These are phyloP conservation scores for Onchidella celtica DNA, from an alignment of 2,888 invertebrate species.

Conservation along the genomic window DNA sequence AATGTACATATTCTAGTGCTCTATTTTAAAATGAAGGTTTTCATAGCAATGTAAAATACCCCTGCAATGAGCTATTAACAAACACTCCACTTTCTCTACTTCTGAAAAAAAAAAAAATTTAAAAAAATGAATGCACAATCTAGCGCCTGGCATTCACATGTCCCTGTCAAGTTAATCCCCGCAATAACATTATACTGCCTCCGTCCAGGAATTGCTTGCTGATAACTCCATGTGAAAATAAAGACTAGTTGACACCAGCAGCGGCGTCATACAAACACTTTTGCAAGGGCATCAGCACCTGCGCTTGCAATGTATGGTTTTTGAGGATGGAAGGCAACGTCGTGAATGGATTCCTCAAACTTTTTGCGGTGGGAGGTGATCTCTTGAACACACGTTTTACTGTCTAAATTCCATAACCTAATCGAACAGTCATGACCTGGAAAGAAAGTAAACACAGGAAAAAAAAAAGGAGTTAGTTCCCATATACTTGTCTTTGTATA, in stretches of 20 bases:
- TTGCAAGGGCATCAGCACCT: conserved; percentile 98
- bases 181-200: no score
- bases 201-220: conserved; percentile 8
- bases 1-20: no score
- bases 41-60: no score
- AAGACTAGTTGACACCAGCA: background rate
- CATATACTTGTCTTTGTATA: background rate
- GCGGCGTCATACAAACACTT: conserved; percentile 89
- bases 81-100: no score
- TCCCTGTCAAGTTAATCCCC: no score
- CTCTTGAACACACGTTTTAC: conserved; percentile 99
- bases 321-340: conserved; percentile 99
- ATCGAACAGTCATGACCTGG: conserved; percentile 84
- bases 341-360: conserved; percentile 99
- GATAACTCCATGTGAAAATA: conserved; percentile 18
- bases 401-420: conserved; percentile 86
- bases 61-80: no score
- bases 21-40: no score
- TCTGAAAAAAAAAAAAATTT: no score
- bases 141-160: no score
- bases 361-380: conserved; percentile 99
- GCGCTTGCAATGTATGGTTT: conserved; percentile 99
- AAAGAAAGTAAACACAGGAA: no score
- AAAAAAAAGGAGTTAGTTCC: background rate
- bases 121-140: no score